These are phyloP conservation scores for Hexactinellida sp. DNA, from an alignment of 37 sponge, comb jelly and placozoan genomes.

Conservation along the genomic window DNA sequence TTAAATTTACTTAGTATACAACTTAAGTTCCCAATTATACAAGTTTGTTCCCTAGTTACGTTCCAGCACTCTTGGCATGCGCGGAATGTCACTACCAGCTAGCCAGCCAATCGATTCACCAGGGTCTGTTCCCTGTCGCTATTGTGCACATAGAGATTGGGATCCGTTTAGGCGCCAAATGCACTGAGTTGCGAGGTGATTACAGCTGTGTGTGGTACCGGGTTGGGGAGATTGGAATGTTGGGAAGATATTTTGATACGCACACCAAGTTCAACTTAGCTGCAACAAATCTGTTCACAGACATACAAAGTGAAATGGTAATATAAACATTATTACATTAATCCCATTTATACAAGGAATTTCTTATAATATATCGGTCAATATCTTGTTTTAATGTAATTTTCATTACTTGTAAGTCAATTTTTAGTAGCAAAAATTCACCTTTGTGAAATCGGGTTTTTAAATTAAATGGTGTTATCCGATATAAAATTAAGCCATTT, in stretches of 20 bases:
- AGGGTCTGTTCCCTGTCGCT: neutral
- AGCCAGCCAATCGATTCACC: neutral
- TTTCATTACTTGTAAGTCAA: no score
- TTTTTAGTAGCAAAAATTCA: no score
- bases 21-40: no score
- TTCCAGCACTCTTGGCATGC: neutral
- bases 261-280: neutral
- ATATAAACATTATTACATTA: no score
- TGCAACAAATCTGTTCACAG: neutral
- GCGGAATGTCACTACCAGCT: neutral
- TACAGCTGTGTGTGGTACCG: neutral
- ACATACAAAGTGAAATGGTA: neutral
- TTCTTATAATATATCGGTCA: no score
- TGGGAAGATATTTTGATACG: neutral
- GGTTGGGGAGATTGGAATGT: neutral
- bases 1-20: no score
- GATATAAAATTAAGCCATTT: no score
- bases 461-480: no score
- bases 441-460: no score
- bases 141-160: neutral
- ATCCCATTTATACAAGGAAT: no score
- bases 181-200: neutral
- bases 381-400: no score
- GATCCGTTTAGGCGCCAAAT: neutral
- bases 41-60: neutral